Percentiles rank a stretch among this genome's conserved stretches.
Conservation (phyloP, 1,140 invertebrate genomes). For the Lordiphosa clarofinis region DNA sequence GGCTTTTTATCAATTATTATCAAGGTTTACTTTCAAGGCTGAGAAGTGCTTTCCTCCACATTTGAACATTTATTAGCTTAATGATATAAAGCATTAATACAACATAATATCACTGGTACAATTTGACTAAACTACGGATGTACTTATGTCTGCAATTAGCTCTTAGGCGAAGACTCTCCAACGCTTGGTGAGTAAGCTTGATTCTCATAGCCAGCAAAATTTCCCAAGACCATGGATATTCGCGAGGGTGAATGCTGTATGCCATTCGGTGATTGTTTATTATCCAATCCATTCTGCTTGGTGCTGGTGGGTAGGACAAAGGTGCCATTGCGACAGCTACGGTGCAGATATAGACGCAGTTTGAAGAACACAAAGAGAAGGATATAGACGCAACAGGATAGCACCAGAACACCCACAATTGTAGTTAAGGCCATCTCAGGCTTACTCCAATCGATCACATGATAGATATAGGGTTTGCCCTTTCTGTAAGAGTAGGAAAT, state of each 20-base stretch:
- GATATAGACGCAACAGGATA: constrained; percentile 80
- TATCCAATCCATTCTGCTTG: constrained; percentile 15
- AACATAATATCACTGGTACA: constrained; percentile 67
- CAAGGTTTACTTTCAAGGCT: no score
- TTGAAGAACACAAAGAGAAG: constrained; percentile 71
- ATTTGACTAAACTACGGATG: constrained; percentile 37
- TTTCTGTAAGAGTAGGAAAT: constrained; percentile 73
- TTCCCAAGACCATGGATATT: constrained; percentile 76
- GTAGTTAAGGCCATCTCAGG: constrained; percentile 80
- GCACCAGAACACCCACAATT: constrained; percentile 80
- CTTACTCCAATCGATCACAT: constrained; percentile 85
- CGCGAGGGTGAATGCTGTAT: constrained; percentile 69
- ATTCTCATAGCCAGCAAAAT: constrained; percentile 66
- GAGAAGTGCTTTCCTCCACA: constrained; percentile 7
- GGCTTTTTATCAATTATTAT: constrained; percentile 35
- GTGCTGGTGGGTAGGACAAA: constrained; percentile 53
- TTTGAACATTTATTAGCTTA: constrained; percentile 40
- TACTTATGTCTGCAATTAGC: constrained; percentile 9
- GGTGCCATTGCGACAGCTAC: constrained; percentile 42
- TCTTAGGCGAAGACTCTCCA: constrained; percentile 38
- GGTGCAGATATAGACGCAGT: constrained; percentile 50
- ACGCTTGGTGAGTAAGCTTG: constrained; percentile 43
- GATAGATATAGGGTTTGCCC: constrained; percentile 85
- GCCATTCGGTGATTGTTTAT: constrained; percentile 36
- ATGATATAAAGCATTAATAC: constrained; percentile 26